These are phyloP conservation scores for Macrophya annulata DNA, from an alignment of 2,888 invertebrate genomes.

Conservation along the genomic window DNA sequence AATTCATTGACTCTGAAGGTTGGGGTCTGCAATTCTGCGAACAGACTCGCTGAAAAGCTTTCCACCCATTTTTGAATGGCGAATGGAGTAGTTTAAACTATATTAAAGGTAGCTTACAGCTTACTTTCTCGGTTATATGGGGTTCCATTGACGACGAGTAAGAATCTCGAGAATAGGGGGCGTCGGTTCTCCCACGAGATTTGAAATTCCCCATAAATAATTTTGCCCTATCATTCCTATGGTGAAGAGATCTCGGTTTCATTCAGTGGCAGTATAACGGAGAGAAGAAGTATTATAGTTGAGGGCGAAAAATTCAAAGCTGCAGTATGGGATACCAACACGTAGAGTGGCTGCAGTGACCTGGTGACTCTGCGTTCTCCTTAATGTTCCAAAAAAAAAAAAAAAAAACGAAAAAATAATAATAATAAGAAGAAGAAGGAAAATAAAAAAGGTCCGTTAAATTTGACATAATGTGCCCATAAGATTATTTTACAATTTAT, in stretches of 20 bases:
- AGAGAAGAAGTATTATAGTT: not conserved
- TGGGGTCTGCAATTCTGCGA: conserved; percentile 37
- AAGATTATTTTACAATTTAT: conserved; percentile 77
- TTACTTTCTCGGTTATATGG: conserved; percentile 24
- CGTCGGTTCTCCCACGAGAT: conserved; percentile 50
- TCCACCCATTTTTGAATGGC: conserved; percentile 48
- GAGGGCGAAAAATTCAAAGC: conserved; percentile 35
- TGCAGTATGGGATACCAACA: not conserved
- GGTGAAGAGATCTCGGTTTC: conserved; percentile 49
- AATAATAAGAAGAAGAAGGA: conserved; percentile 1
- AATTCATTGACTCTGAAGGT: conserved; percentile 53
- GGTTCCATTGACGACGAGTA: conserved; percentile 14
- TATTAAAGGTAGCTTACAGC: conserved; percentile 54
- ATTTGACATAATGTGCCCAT: conserved; percentile 74
- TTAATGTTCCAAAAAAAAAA: conserved; percentile 20
- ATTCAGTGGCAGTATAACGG: not conserved
- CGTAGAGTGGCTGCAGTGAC: not conserved
- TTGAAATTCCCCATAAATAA: conserved; percentile 55
- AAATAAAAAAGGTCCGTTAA: conserved; percentile 64
- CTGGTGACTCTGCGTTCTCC: conserved; percentile 50
- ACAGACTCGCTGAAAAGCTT: conserved; percentile 46
- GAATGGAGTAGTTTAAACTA: conserved; percentile 53
- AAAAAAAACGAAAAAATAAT: conserved; percentile 15
- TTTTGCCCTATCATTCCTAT: conserved; percentile 52
- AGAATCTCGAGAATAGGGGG: conserved; percentile 8